These are phyloP conservation scores for Himalopsyche japonica DNA, from an alignment of 2,888 invertebrate genomes.

Conservation along the genomic window DNA sequence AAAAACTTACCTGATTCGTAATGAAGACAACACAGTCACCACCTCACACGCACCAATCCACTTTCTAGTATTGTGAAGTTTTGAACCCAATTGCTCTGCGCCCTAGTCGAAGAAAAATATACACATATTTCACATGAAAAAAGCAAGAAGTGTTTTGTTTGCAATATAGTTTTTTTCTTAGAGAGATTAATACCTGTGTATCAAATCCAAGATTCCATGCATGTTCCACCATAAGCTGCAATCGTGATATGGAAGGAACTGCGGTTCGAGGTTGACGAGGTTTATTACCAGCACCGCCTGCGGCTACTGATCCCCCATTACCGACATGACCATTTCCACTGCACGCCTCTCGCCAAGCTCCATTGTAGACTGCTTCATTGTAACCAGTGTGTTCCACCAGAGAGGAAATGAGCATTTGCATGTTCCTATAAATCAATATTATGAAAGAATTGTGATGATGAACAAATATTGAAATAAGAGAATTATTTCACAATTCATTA, in stretches of 20 bases:
- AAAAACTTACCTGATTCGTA: conserved; percentile 69
- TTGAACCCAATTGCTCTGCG: conserved; percentile 81
- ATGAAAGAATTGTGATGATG: not conserved
- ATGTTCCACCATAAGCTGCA: conserved; percentile 82
- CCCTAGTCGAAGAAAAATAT: conserved; percentile 59
- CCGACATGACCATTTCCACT: conserved; percentile 7
- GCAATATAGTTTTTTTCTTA: not conserved
- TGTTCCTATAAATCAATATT: conserved; percentile 61
- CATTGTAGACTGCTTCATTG: conserved; percentile 60
- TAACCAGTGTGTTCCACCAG: conserved; percentile 72
- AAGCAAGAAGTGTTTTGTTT: too few relatives aligned
- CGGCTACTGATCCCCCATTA: conserved; percentile 38
- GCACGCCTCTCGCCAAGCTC: conserved; percentile 39
- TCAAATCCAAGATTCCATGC: conserved; percentile 84
- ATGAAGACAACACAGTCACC: conserved; percentile 79
- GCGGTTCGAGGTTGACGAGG: conserved; percentile 63
- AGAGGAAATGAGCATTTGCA: conserved; percentile 89
- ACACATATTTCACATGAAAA: not conserved
- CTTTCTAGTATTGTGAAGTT: conserved; percentile 81
- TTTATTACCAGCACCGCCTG: conserved; percentile 40
- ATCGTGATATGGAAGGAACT: conserved; percentile 82
- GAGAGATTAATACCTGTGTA: conserved; percentile 50
- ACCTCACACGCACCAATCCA: conserved; percentile 95
- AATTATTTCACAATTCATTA: not conserved
- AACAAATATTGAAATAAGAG: conserved; percentile 9